Conservation (phyloP, 2,113 vertebrate genomes). For the Aegithalos caudatus region DNA sequence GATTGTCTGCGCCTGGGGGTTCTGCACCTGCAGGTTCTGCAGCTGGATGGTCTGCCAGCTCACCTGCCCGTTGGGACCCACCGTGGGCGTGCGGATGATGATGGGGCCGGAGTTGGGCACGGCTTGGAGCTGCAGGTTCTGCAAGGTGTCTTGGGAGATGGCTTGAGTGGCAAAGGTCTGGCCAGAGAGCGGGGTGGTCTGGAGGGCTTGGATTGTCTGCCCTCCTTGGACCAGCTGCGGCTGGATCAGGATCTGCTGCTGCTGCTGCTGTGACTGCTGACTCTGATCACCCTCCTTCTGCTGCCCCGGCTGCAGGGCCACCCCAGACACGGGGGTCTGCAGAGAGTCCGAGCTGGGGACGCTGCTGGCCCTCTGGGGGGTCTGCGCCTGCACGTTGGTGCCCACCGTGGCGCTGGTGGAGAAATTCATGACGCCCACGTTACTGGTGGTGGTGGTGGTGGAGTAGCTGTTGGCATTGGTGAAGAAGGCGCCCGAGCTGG, state of each 20-base stretch:
- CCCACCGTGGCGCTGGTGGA: constrained; percentile 67
- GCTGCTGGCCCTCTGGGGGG: constrained; percentile 69
- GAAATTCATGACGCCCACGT: constrained; percentile 76
- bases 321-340: constrained; percentile 69
- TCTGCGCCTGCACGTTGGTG: constrained; percentile 68
- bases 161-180: constrained; percentile 89
- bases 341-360: constrained; percentile 72
- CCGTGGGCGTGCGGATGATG: constrained; percentile 87
- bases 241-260: constrained; percentile 86
- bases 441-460: constrained; percentile 74
- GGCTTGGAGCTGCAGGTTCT: constrained; percentile 92
- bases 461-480: constrained; percentile 79
- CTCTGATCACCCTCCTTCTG: constrained; percentile 78
- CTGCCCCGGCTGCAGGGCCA: constrained; percentile 65
- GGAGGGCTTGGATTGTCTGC: constrained; percentile 84
- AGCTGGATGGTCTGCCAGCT: constrained; percentile 98
- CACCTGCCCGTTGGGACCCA: constrained; percentile 92
- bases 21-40: constrained; percentile 87
- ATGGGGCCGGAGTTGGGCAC: constrained; percentile 89
- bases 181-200: constrained; percentile 79
- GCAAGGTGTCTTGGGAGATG: constrained; percentile 89
- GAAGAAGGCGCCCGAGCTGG: constrained; percentile 70
- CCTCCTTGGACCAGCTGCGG: constrained; percentile 86
- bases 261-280: constrained; percentile 69
- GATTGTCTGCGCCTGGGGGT: constrained; percentile 87